Percentiles rank a stretch among this genome's conserved stretches.
Evolutionary conservation across 2,113 vertebrate genomes (phyloP).

Genomic region (Synchiropus splendidus): DNA sequence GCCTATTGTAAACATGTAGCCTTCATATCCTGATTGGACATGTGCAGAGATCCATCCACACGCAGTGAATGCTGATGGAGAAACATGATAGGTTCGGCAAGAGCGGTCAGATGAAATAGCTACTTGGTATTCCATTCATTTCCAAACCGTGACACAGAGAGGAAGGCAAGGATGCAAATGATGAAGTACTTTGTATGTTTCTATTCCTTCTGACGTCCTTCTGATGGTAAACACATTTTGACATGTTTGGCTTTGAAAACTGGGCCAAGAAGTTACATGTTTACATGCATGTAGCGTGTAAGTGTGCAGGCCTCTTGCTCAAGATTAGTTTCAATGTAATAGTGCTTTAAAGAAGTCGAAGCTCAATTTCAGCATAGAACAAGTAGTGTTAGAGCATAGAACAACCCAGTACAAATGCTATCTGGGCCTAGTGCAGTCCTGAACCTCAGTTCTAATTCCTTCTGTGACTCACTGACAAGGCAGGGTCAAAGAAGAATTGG

Average conservation of each 20-base stretch:
- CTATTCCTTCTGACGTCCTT: constrained; percentile 29
- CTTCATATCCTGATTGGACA: constrained; percentile 18
- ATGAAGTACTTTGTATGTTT: constrained; percentile 35
- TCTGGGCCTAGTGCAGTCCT: too few relatives aligned
- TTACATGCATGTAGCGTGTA: neutral
- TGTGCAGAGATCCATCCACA: constrained; percentile 32
- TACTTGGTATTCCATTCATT: constrained; percentile 51
- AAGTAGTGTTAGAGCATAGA: neutral
- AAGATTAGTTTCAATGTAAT: neutral
- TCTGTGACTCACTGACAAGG: too few relatives aligned
- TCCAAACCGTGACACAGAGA: constrained; percentile 39
- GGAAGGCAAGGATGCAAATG: constrained; percentile 46
- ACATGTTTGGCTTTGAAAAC: constrained; percentile 1
- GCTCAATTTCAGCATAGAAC: neutral
- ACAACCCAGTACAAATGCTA: too few relatives aligned
- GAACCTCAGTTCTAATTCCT: too few relatives aligned
- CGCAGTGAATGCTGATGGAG: constrained; percentile 37
- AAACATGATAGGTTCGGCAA: constrained; percentile 41
- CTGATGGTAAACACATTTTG: constrained; percentile 11
- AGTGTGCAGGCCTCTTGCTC: too few relatives aligned
- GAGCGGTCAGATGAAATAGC: constrained; percentile 40
- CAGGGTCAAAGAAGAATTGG: too few relatives aligned
- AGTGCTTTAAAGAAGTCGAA: constrained; percentile 3
- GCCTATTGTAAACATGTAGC: constrained; percentile 16
- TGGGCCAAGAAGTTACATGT: too few relatives aligned